phyloP scores from a whole-genome alignment of 1,140 invertebrate species.

The Tetraneura akinire region DNA sequence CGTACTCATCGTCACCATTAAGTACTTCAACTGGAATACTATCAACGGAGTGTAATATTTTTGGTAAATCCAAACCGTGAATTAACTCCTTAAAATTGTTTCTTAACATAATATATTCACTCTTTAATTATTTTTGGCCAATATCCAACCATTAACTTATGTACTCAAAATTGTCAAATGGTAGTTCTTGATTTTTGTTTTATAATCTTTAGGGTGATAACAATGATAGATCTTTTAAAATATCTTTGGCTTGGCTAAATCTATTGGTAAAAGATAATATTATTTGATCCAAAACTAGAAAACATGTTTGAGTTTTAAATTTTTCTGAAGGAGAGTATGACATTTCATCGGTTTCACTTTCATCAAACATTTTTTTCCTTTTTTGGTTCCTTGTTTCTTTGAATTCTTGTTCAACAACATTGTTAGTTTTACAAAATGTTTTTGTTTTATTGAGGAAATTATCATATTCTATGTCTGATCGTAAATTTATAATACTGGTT shows the following conservation, averaged over 20 bases:
- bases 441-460: neutral
- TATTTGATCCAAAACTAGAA: neutral
- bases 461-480: neutral
- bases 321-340: neutral
- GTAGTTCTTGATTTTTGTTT: neutral
- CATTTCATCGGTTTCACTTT: neutral
- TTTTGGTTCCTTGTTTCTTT: neutral
- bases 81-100: neutral
- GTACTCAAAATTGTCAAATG: neutral
- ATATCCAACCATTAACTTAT: neutral
- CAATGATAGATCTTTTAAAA: neutral
- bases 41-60: neutral
- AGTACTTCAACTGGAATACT: neutral
- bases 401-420: neutral
- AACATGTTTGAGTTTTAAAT: neutral
- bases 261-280: neutral
- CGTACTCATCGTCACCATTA: neutral
- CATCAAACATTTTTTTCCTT: neutral
- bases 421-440: neutral
- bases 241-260: neutral
- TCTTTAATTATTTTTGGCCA: neutral
- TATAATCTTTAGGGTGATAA: neutral
- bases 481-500: neutral
- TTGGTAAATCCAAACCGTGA: neutral
- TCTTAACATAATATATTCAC: neutral